These are phyloP conservation scores for Dasysyrphus albostriatus DNA, from an alignment of 2,888 invertebrate species.

Conservation along the genomic window DNA sequence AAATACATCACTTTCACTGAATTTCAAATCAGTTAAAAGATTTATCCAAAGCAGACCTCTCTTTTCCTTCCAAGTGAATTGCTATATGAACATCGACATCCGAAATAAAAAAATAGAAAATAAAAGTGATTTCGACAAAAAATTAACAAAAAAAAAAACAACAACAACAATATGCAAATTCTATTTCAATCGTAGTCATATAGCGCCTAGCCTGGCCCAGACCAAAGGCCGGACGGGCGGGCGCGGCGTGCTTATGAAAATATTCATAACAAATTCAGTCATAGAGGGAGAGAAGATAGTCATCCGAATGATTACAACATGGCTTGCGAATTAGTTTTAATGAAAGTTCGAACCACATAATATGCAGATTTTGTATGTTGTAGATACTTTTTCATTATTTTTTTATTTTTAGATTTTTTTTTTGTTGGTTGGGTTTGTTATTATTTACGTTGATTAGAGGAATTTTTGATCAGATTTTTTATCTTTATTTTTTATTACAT, in stretches of 20 bases:
- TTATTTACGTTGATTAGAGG: constrained; percentile 41
- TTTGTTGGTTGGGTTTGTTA: not conserved
- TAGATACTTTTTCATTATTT: constrained; percentile 35
- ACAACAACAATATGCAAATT: constrained; percentile 68
- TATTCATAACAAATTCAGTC: constrained; percentile 58
- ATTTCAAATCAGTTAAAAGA: constrained; percentile 61
- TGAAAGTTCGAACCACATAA: constrained; percentile 67
- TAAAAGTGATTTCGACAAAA: constrained; percentile 67
- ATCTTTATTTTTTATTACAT: constrained; percentile 27
- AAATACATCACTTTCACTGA: constrained; percentile 75
- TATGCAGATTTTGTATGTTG: constrained; percentile 51
- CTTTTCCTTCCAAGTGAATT: constrained; percentile 9
- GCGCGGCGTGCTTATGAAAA: constrained; percentile 59
- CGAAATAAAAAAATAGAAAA: constrained; percentile 67
- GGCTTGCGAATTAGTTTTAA: constrained; percentile 67
- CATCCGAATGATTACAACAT: constrained; percentile 65
- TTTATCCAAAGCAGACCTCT: constrained; percentile 34
- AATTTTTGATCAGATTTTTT: constrained; percentile 47
- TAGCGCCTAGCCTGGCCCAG: constrained; percentile 11
- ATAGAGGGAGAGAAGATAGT: constrained; percentile 25
- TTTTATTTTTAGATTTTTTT: not conserved
- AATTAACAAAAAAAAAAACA: constrained; percentile 54
- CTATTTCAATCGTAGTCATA: constrained; percentile 13
- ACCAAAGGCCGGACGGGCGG: not conserved
- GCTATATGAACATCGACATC: constrained; percentile 16